Base-by-base conservation (phyloP, 2,888 invertebrate species). In the Spisula subtruncata region DNA sequence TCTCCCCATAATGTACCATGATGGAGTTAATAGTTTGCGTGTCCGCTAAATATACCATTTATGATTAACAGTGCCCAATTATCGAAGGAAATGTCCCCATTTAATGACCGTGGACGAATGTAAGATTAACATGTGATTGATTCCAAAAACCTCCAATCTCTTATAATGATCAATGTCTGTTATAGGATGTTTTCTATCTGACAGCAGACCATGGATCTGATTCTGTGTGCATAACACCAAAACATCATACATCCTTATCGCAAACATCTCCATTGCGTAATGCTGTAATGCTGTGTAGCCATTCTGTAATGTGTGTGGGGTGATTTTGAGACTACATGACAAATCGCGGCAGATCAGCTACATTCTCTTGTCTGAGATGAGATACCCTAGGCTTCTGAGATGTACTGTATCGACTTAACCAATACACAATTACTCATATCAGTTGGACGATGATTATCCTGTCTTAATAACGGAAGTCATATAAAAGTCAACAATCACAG, bases 271-370 rank as follows among this genome's bases (percentile, higher is more conserved):
- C 56, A 56, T 56, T n/a, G 6, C 56, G 6, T n/a, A n/a, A n/a
- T n/a, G n/a, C n/a, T n/a, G n/a, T n/a, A n/a, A n/a, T n/a, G n/a
- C n/a, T n/a, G n/a, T n/a, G n/a, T 20, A 56, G 56, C 56, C 56
- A 56, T 56, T 56, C 56, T n/a, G n/a, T 56, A 56, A 56, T 56
- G 20, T 56, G 20, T n/a, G 18, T 56, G 56, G 16, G 56, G 18
- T 18, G n/a, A 41, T 56, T 56, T 56, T 56, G n/a, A 56, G 56
- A n/a, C 20, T 56, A 18, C n/a, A 56, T 56, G 56, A 56, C 56
- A 56, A 56, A 56, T 56, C 56, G n/a, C 56, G 18, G 56, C 56
- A 56, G n/a, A 56, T 56, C 56, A 56, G 56, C n/a, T 56, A 56
- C n/a, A n/a, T 56, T 56, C 56, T 41, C 41, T 8, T 41, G 41